A percentile compares a stretch with the other conserved stretches of the same genome.
Conservation (phyloP, 2,888 invertebrate genomes). For the Phaedon cochleariae region DNA sequence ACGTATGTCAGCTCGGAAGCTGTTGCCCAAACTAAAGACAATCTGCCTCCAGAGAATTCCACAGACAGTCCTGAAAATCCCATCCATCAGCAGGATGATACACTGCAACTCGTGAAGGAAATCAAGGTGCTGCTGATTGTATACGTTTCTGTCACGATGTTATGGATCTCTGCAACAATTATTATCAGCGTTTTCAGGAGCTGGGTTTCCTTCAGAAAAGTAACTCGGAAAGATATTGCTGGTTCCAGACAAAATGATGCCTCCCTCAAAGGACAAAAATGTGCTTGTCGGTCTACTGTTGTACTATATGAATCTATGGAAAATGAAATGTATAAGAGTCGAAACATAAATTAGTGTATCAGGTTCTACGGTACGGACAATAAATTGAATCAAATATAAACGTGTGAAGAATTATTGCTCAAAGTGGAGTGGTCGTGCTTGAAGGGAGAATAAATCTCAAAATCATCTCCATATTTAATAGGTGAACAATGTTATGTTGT, state of each 20-base stretch:
- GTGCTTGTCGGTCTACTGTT: too few species aligned
- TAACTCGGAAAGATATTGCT: not conserved
- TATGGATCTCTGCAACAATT: not conserved
- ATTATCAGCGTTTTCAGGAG: not conserved
- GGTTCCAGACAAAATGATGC: not conserved
- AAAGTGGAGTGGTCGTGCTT: too few species aligned
- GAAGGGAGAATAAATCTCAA: too few species aligned
- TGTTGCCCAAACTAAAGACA: not conserved
- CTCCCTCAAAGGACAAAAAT: too few species aligned
- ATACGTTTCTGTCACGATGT: not conserved
- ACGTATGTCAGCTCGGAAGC: not conserved
- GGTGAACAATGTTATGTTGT: too few species aligned
- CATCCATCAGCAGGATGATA: not conserved
- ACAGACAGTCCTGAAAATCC: not conserved
- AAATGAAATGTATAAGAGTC: too few species aligned
- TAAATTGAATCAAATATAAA: too few species aligned
- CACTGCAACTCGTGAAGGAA: not conserved
- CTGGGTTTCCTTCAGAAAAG: not conserved
- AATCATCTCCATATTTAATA: too few species aligned
- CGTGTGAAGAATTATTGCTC: too few species aligned
- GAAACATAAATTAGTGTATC: too few species aligned
- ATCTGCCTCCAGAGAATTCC: not conserved
- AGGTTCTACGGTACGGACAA: too few species aligned
- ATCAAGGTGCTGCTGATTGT: not conserved
- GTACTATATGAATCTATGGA: too few species aligned